Evolutionary conservation across 2,888 invertebrate species (phyloP).

Genomic region (Campaea margaritaria): DNA sequence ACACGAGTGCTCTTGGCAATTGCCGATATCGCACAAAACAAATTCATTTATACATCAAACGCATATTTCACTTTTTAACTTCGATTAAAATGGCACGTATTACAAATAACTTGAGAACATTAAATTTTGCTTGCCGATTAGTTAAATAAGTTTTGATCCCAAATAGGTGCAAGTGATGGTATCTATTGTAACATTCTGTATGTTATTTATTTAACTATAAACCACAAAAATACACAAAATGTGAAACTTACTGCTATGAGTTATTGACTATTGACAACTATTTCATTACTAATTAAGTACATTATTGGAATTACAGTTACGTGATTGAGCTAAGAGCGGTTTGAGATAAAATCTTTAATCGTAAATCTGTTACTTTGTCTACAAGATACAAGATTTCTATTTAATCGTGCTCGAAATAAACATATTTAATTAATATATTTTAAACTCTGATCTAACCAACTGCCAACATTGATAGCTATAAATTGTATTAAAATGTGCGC

Average conservation of each 20-base stretch:
- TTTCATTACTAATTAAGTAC: constrained; percentile 75
- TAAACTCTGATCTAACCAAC: constrained; percentile 42
- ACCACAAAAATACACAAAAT: constrained; percentile 1
- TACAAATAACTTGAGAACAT: constrained; percentile 33
- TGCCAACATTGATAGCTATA: constrained; percentile 63
- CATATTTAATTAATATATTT: constrained; percentile 7
- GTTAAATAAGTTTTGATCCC: constrained; percentile 70
- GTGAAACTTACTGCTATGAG: constrained; percentile 58
- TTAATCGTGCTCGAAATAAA: constrained; percentile 35
- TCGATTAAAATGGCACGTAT: constrained; percentile 34
- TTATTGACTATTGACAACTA: constrained; percentile 72
- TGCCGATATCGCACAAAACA: neutral
- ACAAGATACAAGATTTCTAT: constrained; percentile 42
- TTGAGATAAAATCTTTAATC: constrained; percentile 49
- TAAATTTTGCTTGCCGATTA: constrained; percentile 60
- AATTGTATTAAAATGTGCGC: constrained; percentile 52
- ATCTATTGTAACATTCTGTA: constrained; percentile 34
- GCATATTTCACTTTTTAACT: constrained; percentile 2
- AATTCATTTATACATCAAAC: neutral
- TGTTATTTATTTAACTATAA: constrained; percentile 9
- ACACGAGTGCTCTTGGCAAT: neutral
- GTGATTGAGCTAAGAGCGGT: constrained; percentile 51
- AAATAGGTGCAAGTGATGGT: constrained; percentile 45
- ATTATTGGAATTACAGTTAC: constrained; percentile 55
- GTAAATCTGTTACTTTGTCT: constrained; percentile 41